These are phyloP conservation scores for Lasiommata megera DNA, from an alignment of 2,888 invertebrate species.

Conservation along the genomic window DNA sequence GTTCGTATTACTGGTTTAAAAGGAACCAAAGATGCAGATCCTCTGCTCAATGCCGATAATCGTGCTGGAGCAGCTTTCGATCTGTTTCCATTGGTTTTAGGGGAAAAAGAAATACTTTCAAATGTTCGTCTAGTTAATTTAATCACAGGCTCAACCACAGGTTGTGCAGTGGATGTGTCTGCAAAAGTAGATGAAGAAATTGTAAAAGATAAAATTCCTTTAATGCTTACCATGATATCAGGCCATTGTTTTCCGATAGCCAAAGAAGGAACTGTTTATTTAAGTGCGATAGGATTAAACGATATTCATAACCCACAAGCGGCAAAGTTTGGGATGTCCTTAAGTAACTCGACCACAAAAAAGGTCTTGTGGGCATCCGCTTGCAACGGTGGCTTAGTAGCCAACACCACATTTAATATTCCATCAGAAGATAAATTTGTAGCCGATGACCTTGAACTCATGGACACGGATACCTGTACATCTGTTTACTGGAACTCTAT, in stretches of 20 bases:
- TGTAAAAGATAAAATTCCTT: constrained; percentile 43
- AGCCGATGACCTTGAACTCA: constrained; percentile 46
- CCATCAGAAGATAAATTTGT: constrained; percentile 56
- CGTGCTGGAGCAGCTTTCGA: constrained; percentile 63
- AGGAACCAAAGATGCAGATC: constrained; percentile 55
- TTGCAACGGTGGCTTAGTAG: constrained; percentile 49
- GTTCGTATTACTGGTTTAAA: constrained; percentile 51
- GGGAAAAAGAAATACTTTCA: constrained; percentile 51
- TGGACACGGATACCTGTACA: constrained; percentile 42
- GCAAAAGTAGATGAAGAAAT: constrained; percentile 40
- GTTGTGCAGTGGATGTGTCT: constrained; percentile 47
- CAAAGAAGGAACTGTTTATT: constrained; percentile 61
- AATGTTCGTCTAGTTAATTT: constrained; percentile 46
- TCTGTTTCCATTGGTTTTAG: constrained; percentile 60
- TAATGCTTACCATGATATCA: constrained; percentile 61
- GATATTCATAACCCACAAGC: constrained; percentile 41
- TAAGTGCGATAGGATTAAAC: constrained; percentile 59
- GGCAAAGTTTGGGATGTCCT: constrained; percentile 58
- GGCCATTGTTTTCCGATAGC: constrained; percentile 60
- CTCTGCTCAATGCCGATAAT: constrained; percentile 56
- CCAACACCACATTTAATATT: constrained; percentile 49
- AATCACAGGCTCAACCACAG: constrained; percentile 45
- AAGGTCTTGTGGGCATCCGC: constrained; percentile 63
- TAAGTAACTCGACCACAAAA: constrained; percentile 46
- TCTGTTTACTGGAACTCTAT: constrained; percentile 67